Evolutionary conservation across 2,797 vertebrate species (phyloP).

Genomic region (Garrulus glandarius): DNA sequence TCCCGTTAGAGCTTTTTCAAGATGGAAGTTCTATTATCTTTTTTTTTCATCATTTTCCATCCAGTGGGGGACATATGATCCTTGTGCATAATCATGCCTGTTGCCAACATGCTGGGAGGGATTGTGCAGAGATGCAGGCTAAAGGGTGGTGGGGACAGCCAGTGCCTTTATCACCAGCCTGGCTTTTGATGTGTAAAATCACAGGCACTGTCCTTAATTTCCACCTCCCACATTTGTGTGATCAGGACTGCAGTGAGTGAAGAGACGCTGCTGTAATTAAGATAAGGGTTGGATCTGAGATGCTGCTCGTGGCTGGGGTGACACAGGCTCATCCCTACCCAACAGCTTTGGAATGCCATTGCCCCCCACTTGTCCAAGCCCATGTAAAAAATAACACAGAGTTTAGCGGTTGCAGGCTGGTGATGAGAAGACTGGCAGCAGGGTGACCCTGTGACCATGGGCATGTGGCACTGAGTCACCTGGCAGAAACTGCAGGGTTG

Average conservation of each 20-base stretch:
- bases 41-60: neutral
- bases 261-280: neutral
- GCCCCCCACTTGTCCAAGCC: fast-evolving
- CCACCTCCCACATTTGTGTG: neutral
- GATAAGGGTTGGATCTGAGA: neutral
- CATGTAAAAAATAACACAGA: neutral
- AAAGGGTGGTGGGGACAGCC: neutral
- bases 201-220: neutral
- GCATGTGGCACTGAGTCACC: neutral
- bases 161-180: neutral
- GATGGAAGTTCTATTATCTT: neutral
- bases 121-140: neutral
- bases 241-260: neutral
- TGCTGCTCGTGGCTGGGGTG: fast-evolving
- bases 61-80: neutral
- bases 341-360: fast-evolving
- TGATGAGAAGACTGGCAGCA: neutral
- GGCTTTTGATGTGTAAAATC: neutral
- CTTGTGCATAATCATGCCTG: neutral
- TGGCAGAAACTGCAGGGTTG: neutral
- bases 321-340: fast-evolving
- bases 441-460: neutral
- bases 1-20: slow-evolving; percentile 8
- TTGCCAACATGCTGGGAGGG: neutral
- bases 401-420: neutral